Conservation (phyloP, 2,113 vertebrate species). For the Perognathus longimembris region DNA sequence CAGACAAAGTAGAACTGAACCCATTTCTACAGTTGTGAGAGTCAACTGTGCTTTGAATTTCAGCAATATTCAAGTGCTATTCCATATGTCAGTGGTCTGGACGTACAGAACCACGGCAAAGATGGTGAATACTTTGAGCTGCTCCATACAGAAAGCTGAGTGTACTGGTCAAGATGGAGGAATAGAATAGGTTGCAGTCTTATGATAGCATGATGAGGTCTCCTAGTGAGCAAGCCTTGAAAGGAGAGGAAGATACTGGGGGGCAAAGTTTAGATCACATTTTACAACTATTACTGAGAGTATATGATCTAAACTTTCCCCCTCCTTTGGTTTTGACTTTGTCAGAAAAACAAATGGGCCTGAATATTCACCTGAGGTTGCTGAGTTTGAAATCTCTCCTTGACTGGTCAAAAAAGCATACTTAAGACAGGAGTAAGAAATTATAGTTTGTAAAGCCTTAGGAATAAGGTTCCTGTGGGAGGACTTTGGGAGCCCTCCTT, state of each 20-base stretch:
- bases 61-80: neutral
- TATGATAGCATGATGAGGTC: rapidly evolving
- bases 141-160: neutral
- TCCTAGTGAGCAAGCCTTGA: neutral
- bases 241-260: too few relatives aligned
- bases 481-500: neutral
- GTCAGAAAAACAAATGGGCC: neutral
- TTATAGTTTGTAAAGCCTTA: neutral
- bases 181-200: neutral
- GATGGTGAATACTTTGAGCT: too few relatives aligned
- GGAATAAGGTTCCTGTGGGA: neutral
- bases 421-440: neutral
- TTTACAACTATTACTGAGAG: neutral
- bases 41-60: neutral
- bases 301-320: slow-evolving; percentile 13
- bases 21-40: neutral
- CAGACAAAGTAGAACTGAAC: neutral
- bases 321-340: neutral
- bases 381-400: neutral
- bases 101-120: neutral
- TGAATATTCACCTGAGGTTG: neutral
- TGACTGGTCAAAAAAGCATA: neutral
- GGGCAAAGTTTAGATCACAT: too few relatives aligned
- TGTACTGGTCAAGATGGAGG: neutral
- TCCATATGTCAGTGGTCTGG: neutral